These are phyloP conservation scores for Myotis daubentonii DNA, from an alignment of 2,797 vertebrate genomes.

Conservation along the genomic window DNA sequence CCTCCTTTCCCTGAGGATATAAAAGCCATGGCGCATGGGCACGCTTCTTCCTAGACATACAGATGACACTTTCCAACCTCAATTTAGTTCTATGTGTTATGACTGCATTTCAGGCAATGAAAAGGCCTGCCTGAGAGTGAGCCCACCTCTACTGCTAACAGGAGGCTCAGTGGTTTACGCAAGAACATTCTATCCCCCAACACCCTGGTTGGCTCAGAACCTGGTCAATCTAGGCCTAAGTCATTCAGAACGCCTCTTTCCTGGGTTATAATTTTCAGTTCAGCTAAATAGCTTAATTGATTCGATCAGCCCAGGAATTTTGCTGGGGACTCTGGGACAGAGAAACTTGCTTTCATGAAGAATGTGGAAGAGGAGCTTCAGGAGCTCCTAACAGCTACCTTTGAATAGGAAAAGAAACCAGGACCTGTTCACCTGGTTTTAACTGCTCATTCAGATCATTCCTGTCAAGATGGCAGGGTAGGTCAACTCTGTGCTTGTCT, in stretches of 20 bases:
- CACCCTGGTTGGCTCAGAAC: background rate
- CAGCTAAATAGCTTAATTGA: background rate
- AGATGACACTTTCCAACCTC: background rate
- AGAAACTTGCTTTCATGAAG: background rate
- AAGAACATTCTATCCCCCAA: background rate
- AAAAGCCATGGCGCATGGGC: background rate
- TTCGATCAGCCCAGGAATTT: background rate
- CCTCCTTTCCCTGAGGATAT: background rate
- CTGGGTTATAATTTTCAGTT: background rate
- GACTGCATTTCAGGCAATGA: background rate
- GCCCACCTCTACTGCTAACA: background rate
- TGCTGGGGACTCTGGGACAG: background rate
- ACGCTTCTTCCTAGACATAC: background rate
- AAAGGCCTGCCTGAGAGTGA: background rate
- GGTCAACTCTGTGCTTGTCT: too few relatives aligned
- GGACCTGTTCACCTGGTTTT: background rate
- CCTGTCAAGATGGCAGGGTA: too few relatives aligned
- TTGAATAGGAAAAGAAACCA: background rate
- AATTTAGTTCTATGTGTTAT: background rate
- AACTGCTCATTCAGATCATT: background rate
- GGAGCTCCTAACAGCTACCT: background rate
- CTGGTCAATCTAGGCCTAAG: background rate
- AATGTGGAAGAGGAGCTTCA: background rate
- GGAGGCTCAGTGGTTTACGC: too few relatives aligned
- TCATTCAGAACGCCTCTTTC: too few relatives aligned